Evolutionary conservation across 2,113 vertebrate species (phyloP).

Genomic region (Suncus etruscus): DNA sequence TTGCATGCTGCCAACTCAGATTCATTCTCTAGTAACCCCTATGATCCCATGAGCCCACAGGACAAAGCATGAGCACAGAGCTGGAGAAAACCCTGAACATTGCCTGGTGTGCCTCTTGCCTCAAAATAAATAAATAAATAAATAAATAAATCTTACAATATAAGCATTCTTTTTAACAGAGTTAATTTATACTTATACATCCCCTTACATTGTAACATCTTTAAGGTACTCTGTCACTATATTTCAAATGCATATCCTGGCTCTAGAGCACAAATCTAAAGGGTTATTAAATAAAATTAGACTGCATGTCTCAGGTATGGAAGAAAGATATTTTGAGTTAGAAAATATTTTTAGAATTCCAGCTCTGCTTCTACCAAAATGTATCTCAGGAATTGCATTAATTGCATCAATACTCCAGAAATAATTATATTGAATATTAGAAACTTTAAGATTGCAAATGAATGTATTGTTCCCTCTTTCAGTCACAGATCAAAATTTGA

Average conservation of each 20-base stretch:
- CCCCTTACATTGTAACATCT: neutral
- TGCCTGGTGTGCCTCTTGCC: too few species aligned
- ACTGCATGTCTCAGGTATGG: neutral
- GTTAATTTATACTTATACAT: neutral
- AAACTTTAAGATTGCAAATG: neutral
- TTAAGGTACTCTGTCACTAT: neutral
- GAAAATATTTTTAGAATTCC: slow-evolving; percentile 5
- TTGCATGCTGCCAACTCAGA: too few species aligned
- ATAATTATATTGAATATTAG: neutral
- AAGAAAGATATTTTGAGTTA: neutral
- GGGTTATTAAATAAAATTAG: neutral
- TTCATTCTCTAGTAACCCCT: too few species aligned
- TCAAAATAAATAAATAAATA: too few species aligned
- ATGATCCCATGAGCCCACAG: too few species aligned
- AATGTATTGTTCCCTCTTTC: neutral
- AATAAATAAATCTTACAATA: neutral
- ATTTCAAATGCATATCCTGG: neutral
- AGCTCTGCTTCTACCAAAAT: slow-evolving; percentile 13
- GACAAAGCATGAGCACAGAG: too few species aligned
- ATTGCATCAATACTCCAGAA: neutral
- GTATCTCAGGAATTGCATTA: neutral
- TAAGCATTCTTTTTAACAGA: neutral
- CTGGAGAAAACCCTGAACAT: too few species aligned
- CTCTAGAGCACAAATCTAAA: neutral
- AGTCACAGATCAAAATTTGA: neutral